Percentiles rank a stretch among this genome's conserved stretches.
Conservation (phyloP, 2,888 invertebrate genomes). For the Eulithis prunata region DNA sequence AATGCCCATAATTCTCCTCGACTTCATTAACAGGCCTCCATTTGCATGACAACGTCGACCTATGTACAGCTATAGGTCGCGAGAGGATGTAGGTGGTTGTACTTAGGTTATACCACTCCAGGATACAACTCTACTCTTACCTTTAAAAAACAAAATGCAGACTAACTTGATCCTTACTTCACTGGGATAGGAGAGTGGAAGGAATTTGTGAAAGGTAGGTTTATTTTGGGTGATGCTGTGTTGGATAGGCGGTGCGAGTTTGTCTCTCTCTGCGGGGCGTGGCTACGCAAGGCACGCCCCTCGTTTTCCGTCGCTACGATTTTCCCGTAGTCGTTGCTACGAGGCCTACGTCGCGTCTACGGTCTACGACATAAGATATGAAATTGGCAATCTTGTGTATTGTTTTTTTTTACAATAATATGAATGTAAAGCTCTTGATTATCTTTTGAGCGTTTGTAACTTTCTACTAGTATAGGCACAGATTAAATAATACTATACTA, state of each 20-base stretch:
- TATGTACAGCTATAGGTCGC: slow-evolving; percentile 66
- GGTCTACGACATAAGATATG: slow-evolving; percentile 15
- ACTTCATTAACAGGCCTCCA: slow-evolving; percentile 84
- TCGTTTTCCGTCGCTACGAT: slow-evolving; percentile 47
- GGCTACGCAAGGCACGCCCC: slow-evolving; percentile 68
- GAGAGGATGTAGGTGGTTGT: slow-evolving; percentile 64
- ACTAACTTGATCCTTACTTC: slow-evolving; percentile 14
- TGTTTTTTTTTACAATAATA: slow-evolving; percentile 1
- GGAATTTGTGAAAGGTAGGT: slow-evolving; percentile 47
- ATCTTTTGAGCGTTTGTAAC: neutral
- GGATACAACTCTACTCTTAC: slow-evolving; percentile 31
- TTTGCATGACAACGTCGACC: slow-evolving; percentile 80
- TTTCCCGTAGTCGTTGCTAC: slow-evolving; percentile 51
- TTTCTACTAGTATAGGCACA: neutral
- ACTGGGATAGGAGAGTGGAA: slow-evolving; percentile 19
- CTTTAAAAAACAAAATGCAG: slow-evolving; percentile 3
- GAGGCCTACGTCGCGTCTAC: slow-evolving; percentile 38
- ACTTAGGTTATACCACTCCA: slow-evolving; percentile 52
- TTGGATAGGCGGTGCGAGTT: slow-evolving; percentile 72
- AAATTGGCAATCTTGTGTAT: slow-evolving; percentile 15
- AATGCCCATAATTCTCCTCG: slow-evolving; percentile 82
- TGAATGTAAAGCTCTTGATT: slow-evolving; percentile 2
- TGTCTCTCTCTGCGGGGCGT: slow-evolving; percentile 72
- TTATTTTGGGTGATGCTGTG: slow-evolving; percentile 51
- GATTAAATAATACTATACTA: too few species aligned